Evolutionary conservation across 2,797 vertebrate genomes (phyloP), one percentile per base, ranked within the genome.

Genomic region (Danio choprae): DNA sequence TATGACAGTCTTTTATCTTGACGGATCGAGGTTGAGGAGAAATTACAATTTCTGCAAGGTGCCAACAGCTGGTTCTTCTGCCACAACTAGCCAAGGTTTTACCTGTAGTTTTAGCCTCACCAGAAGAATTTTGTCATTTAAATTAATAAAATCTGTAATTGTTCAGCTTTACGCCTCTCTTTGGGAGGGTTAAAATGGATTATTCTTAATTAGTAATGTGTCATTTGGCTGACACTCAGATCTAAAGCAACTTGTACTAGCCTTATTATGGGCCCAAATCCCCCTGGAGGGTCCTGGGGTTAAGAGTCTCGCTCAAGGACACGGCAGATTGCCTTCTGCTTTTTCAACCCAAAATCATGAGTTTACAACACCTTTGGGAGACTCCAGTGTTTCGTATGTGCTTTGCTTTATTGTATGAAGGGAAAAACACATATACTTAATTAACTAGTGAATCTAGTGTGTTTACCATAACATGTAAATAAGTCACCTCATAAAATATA

Each of bases 1-100:
- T 80, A 73, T 73, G 68, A 80, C 78, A 73, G 78, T 80, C 68
- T 80, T 80, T 80, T 80, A 80, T 80, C 78, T 55, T 73, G 78
- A 73, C 78, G 59, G 78, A 80, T 80, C 69, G 69, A 73, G 77
- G 77, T 70, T 80, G 69, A 80, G 40, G 50, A 65, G 77, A 73
- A 80, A 80, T 73, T 38, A 80, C 38, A 59, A 16, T 73, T 80
- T 73, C 59, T 65, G 59, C 58, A 41, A 71, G 67, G 56, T 62
- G 77, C 77, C 77, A 80, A 80, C 50, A 72, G 59, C 50, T 72
- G 69, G 20, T 73, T 65, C 69, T 64, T 73, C 69, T 58, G n/a
- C 50, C 15, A 4, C 38, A 63, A 55, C 40, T 63, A 38, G 48
- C 12, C 20, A 20, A n/a, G 7, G 72, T 60, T 29, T 44, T 38